Base-by-base conservation (phyloP, 64 coral and sea anemone species). In the Dendrophyllia cribrosa region DNA sequence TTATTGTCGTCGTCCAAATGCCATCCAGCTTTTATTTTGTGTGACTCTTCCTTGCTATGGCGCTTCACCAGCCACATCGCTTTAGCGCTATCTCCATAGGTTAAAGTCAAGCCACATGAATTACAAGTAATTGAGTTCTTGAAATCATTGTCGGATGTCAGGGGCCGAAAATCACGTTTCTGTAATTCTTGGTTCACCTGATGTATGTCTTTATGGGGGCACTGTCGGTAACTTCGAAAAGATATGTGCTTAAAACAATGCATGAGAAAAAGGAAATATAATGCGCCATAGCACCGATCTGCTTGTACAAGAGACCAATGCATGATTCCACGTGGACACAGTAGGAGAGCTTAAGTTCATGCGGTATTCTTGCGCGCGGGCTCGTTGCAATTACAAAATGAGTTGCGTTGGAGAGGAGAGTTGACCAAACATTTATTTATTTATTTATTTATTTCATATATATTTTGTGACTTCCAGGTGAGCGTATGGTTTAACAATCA, bases 1-100 rank as follows among this genome's bases (percentile, higher is more conserved):
- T 72, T 72, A 72, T 45, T 72, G 24, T 72, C 12, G 69, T 43
- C 69, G 9, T 44, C 26, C 69, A 72, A 72, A 72, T 72, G 43
- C 69, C 69, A 72, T 5, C 69, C 69, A 14, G 26, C 69, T 72
- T 72, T 72, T 44, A 72, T 44, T 72, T 72, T 72, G 69, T 72
- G 69, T 45, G 69, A 34, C 11, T 72, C 69, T 43, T 13, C 24
- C 10, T 72, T 72, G 24, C 19, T 43, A 72, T 72, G 69, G 23
- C 69, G 69, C 69, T 72, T 72, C 11, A 43, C 24, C 69, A 72
- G 26, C 69, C 69, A 44, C 26, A 14, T 72, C 26, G 69, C 16
- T 63, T 63, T 63, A 63, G 13, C 60, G 6, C 60, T 63, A 63
- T 63, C 60, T 63, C 60, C 60, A 63, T 63, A 63, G 60, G 60